Percentiles rank a stretch among this genome's conserved stretches.
These are phyloP conservation scores for Falco novaeseelandiae DNA, from an alignment of 2,797 vertebrate species.

Conservation along the genomic window DNA sequence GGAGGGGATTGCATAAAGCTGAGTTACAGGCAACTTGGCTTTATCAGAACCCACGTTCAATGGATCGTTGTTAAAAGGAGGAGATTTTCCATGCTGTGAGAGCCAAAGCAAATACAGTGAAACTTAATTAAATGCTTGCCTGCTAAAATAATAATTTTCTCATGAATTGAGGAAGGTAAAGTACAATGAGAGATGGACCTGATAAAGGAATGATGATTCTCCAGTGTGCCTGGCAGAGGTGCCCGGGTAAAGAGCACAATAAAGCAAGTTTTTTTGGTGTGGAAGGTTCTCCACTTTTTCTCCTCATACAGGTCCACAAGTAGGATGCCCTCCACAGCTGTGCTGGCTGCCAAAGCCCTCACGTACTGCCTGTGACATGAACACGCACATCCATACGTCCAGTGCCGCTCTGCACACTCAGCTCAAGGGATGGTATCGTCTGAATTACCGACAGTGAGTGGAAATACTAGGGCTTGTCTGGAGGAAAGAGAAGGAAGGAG, in stretches of 20 bases:
- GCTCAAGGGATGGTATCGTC: not conserved
- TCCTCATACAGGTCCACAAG: rapidly evolving
- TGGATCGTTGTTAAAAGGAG: not conserved
- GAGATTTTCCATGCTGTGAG: slow-evolving; percentile 36
- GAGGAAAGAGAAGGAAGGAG: not conserved
- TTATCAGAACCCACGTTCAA: not conserved
- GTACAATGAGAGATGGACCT: not conserved
- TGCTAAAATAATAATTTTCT: slow-evolving; percentile 61
- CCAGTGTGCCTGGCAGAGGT: not conserved
- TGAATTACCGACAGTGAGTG: not conserved
- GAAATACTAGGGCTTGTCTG: not conserved
- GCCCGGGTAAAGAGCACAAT: rapidly evolving
- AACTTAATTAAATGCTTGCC: slow-evolving; percentile 52
- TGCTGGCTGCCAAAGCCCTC: not conserved
- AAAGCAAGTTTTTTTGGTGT: not conserved
- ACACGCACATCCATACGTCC: not conserved
- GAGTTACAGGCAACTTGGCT: not conserved
- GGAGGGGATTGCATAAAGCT: not conserved
- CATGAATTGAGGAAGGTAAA: not conserved
- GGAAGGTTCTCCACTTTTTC: not conserved
- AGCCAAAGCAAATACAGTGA: slow-evolving; percentile 59
- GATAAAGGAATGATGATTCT: not conserved
- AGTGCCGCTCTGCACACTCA: not conserved
- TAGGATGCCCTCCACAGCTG: not conserved
- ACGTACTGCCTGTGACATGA: not conserved